These are phyloP conservation scores for Drosophila ficusphila DNA, from an alignment of 1,140 invertebrate species.

Conservation along the genomic window DNA sequence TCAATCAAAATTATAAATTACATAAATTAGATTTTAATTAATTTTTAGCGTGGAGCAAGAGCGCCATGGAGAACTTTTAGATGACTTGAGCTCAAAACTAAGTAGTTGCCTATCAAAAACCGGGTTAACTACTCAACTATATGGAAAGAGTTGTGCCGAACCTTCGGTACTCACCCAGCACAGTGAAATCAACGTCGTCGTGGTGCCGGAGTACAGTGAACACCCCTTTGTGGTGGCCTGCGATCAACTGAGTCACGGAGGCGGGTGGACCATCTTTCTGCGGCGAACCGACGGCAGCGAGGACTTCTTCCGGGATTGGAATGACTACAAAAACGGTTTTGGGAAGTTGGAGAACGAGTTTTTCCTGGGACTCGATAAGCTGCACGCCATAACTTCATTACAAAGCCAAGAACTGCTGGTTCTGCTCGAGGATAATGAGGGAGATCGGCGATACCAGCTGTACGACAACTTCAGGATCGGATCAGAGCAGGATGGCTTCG, in stretches of 20 bases:
- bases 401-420: slow-evolving; percentile 87
- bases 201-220: slow-evolving; percentile 27
- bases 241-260: slow-evolving; percentile 29
- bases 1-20: neutral
- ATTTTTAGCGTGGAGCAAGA: slow-evolving; percentile 27
- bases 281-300: slow-evolving; percentile 87
- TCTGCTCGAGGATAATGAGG: slow-evolving; percentile 84
- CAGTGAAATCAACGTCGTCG: slow-evolving; percentile 33
- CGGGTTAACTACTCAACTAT: neutral
- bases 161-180: slow-evolving; percentile 15
- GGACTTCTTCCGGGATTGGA: slow-evolving; percentile 87
- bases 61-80: slow-evolving; percentile 20
- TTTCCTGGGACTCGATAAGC: slow-evolving; percentile 87
- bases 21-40: no score
- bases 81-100: slow-evolving; percentile 17
- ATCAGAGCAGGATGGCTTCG: slow-evolving; percentile 2
- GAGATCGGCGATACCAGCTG: neutral
- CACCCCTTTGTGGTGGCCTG: slow-evolving; percentile 43
- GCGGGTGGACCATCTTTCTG: slow-evolving; percentile 84
- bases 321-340: slow-evolving; percentile 87
- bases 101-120: slow-evolving; percentile 15
- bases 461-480: slow-evolving; percentile 41
- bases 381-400: slow-evolving; percentile 85
- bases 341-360: slow-evolving; percentile 87
- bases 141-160: slow-evolving; percentile 30